Evolutionary conservation across 2,888 invertebrate species (phyloP).

Genomic region (Tigriopus californicus): DNA sequence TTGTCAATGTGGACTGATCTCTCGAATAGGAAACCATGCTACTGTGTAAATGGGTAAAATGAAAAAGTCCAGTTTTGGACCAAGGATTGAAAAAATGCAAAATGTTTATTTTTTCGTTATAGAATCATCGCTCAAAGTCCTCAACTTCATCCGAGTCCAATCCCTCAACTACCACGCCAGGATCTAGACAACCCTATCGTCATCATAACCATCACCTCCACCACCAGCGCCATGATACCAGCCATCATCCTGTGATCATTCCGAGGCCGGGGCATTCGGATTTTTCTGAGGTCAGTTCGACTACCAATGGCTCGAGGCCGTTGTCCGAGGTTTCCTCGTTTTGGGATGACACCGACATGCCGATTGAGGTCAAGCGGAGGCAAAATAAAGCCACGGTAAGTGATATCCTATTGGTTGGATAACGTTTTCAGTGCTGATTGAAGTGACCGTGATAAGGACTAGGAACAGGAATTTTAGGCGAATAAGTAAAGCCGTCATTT

Average conservation of each 20-base stretch:
- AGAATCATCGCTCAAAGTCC: not conserved
- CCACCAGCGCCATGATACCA: not conserved
- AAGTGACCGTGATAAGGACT: too few relatives aligned
- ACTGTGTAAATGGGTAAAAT: too few relatives aligned
- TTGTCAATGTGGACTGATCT: too few relatives aligned
- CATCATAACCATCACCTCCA: not conserved
- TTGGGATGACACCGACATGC: slow-evolving; percentile 18
- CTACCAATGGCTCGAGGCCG: slow-evolving; percentile 13
- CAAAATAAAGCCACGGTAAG: slow-evolving; percentile 18
- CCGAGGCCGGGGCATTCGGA: not conserved
- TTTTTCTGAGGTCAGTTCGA: not conserved
- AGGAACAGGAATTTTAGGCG: too few relatives aligned
- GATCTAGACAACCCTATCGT: not conserved
- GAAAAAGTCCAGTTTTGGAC: too few relatives aligned
- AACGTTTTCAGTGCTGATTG: too few relatives aligned
- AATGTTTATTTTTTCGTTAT: too few relatives aligned
- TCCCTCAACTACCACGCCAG: not conserved
- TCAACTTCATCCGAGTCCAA: not conserved
- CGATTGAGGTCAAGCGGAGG: slow-evolving; percentile 18
- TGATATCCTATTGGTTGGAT: too few relatives aligned
- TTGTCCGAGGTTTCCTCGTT: slow-evolving; percentile 20
- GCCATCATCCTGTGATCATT: not conserved
- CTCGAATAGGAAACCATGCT: too few relatives aligned
- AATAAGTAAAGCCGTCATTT: too few relatives aligned
- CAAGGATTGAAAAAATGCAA: too few relatives aligned